A percentile compares a stretch with the other conserved stretches of the same genome.
Conservation (phyloP, 2,888 invertebrate species). For the Lasioglossum zephyrum region DNA sequence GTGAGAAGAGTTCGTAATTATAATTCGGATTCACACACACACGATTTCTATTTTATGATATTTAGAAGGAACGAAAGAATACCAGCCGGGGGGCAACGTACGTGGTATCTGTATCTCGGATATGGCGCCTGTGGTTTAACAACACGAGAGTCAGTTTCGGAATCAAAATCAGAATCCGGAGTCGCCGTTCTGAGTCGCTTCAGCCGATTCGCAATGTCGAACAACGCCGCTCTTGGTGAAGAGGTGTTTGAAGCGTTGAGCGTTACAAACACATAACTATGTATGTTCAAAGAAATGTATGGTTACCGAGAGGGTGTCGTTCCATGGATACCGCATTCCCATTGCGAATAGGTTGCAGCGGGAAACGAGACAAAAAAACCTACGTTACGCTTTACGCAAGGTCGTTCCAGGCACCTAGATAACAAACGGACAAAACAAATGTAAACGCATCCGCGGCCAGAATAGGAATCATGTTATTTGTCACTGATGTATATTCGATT, state of each 20-base stretch:
- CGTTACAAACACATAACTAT: slow-evolving; percentile 44
- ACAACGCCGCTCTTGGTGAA: slow-evolving; percentile 22
- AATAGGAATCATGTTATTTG: slow-evolving; percentile 29
- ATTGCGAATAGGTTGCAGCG: slow-evolving; percentile 49
- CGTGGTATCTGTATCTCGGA: slow-evolving; percentile 40
- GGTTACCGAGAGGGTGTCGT: slow-evolving; percentile 27
- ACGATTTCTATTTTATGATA: slow-evolving; percentile 56
- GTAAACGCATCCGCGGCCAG: slow-evolving; percentile 1
- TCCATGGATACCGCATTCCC: slow-evolving; percentile 16
- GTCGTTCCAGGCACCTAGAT: slow-evolving; percentile 49
- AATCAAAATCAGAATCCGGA: slow-evolving; percentile 30
- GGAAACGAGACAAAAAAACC: slow-evolving; percentile 12
- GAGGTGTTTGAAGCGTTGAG: slow-evolving; percentile 52
- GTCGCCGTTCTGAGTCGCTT: slow-evolving; percentile 30
- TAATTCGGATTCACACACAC: slow-evolving; percentile 36
- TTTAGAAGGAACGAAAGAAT: slow-evolving; percentile 49
- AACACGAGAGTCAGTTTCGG: slow-evolving; percentile 32
- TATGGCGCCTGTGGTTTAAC: slow-evolving; percentile 26
- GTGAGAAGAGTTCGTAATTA: slow-evolving; percentile 41
- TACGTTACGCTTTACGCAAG: slow-evolving; percentile 59
- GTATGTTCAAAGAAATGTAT: slow-evolving; percentile 30
- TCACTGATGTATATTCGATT: slow-evolving; percentile 19
- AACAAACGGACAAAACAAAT: slow-evolving; percentile 5
- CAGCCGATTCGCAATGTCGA: slow-evolving; percentile 54
- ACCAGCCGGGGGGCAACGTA: slow-evolving; percentile 37